These are phyloP conservation scores for Apis florea DNA, from an alignment of 1,140 invertebrate species.

Conservation along the genomic window DNA sequence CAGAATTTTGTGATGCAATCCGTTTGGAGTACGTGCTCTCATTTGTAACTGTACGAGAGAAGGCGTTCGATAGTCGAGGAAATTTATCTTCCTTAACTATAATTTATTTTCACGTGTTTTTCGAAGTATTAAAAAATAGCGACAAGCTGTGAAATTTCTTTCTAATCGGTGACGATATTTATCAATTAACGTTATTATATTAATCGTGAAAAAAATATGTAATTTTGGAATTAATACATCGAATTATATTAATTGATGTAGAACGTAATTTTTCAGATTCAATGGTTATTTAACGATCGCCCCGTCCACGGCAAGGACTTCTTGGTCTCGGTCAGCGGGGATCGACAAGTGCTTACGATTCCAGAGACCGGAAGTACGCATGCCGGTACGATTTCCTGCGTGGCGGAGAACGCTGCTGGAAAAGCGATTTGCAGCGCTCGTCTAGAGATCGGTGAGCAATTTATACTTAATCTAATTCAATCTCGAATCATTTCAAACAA, in stretches of 20 bases:
- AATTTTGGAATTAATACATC: too few relatives aligned
- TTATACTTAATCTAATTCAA: neutral
- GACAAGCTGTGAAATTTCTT: too few relatives aligned
- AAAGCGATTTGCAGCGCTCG: slow-evolving; percentile 85
- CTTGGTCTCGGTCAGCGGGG: slow-evolving; percentile 85
- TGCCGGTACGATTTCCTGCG: slow-evolving; percentile 86
- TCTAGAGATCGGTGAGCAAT: slow-evolving; percentile 81
- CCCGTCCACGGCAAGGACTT: slow-evolving; percentile 87
- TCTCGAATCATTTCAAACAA: neutral
- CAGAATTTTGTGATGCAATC: slow-evolving; percentile 9
- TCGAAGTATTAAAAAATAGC: too few relatives aligned
- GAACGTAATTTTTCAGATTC: slow-evolving; percentile 79
- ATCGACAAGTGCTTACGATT: slow-evolving; percentile 86
- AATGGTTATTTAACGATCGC: slow-evolving; percentile 88
- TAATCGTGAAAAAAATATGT: too few relatives aligned
- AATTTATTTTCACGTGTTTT: too few relatives aligned
- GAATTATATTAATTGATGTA: neutral
- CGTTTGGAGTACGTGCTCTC: neutral
- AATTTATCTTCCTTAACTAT: too few relatives aligned
- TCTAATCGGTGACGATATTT: too few relatives aligned
- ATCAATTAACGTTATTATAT: too few relatives aligned
- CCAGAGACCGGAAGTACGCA: slow-evolving; percentile 82
- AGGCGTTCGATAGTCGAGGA: too few relatives aligned
- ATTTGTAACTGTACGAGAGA: neutral
- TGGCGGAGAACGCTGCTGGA: slow-evolving; percentile 88